Evolutionary conservation across 2,888 invertebrate genomes (phyloP).

Genomic region (Drosophila peninsularis): DNA sequence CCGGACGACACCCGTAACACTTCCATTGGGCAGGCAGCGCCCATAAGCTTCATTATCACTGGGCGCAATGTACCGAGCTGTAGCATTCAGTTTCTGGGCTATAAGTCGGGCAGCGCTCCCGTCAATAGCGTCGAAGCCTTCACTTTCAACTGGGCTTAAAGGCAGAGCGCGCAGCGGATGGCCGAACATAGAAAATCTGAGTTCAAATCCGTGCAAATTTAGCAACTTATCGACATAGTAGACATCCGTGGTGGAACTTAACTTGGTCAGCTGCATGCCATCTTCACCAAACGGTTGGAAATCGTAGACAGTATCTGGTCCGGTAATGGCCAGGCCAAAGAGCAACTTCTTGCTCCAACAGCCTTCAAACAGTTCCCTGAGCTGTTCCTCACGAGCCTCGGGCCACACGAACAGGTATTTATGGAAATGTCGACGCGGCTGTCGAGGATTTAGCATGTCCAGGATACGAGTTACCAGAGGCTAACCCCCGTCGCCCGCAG

Average conservation of each 20-base stretch:
- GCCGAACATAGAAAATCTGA: constrained; percentile 77
- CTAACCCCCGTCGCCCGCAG: constrained; percentile 37
- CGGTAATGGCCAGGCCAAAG: constrained; percentile 66
- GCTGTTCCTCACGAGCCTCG: constrained; percentile 34
- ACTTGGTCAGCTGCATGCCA: constrained; percentile 55
- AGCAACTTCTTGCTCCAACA: constrained; percentile 74
- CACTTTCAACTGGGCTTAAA: constrained; percentile 16
- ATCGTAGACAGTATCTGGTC: constrained; percentile 50
- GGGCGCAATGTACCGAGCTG: constrained; percentile 69
- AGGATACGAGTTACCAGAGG: constrained; percentile 53
- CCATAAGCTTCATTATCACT: constrained; percentile 75
- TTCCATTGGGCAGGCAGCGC: constrained; percentile 59
- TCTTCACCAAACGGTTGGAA: constrained; percentile 74
- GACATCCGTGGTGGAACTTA: neutral
- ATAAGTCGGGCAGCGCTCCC: constrained; percentile 65
- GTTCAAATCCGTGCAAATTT: constrained; percentile 64
- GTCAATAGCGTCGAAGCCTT: constrained; percentile 66
- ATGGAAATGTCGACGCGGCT: constrained; percentile 68
- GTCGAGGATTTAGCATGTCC: constrained; percentile 66
- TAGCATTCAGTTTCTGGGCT: constrained; percentile 73
- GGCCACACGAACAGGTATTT: constrained; percentile 80
- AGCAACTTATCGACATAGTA: constrained; percentile 69
- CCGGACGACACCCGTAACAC: constrained; percentile 68
- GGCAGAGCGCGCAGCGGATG: constrained; percentile 73
- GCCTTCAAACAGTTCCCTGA: constrained; percentile 57